Percentiles rank a stretch among this genome's conserved stretches.
Conservation (phyloP, 1,140 invertebrate species). For the Maconellicoccus hirsutus region DNA sequence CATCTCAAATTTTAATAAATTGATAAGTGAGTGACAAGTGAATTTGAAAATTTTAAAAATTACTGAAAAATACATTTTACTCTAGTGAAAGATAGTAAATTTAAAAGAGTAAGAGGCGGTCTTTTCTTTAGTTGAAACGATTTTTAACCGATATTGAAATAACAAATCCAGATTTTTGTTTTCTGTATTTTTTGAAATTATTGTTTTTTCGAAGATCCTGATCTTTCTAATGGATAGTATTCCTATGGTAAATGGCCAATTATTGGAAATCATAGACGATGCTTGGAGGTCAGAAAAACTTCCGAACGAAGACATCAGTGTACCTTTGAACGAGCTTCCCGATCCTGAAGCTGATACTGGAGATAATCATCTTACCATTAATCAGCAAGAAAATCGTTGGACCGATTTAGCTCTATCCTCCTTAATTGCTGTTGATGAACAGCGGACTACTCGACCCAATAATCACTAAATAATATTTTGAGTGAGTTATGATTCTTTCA, state of each 20-base stretch:
- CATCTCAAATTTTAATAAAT: no score
- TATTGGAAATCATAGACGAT: slow-evolving; percentile 80
- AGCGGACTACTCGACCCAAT: slow-evolving; percentile 36
- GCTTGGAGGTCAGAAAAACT: slow-evolving; percentile 76
- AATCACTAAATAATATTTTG: slow-evolving; percentile 35
- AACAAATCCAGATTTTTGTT: no score
- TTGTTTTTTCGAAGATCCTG: not conserved
- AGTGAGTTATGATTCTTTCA: not conserved
- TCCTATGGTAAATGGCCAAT: slow-evolving; percentile 50
- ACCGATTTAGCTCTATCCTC: slow-evolving; percentile 58
- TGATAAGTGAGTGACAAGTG: no score
- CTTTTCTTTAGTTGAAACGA: no score
- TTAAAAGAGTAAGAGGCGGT: no score
- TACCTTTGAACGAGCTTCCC: slow-evolving; percentile 74
- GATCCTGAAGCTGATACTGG: slow-evolving; percentile 90
- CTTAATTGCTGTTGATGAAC: slow-evolving; percentile 41
- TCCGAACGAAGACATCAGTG: slow-evolving; percentile 79
- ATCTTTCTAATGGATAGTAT: slow-evolving; percentile 30
- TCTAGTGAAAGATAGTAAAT: no score
- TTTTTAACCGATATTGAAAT: no score
- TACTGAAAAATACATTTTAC: no score
- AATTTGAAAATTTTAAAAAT: no score
- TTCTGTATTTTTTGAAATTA: no score
- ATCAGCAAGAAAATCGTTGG: slow-evolving; percentile 85
- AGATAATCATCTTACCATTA: slow-evolving; percentile 75